Evolutionary conservation across 2,888 invertebrate genomes (phyloP).

Genomic region (Mesochorus sp.): DNA sequence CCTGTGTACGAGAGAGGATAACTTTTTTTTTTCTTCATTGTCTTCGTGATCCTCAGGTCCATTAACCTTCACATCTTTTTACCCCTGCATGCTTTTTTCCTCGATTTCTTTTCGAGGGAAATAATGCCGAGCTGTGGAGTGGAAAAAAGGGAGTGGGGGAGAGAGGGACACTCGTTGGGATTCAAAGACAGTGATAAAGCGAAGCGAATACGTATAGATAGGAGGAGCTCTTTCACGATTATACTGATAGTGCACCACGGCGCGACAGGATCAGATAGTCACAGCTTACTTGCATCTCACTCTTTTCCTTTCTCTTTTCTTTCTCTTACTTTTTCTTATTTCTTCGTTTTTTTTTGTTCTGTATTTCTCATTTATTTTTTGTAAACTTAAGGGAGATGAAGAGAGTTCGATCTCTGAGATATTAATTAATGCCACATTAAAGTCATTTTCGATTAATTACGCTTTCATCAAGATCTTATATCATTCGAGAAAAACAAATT

Average conservation of each 20-base stretch:
- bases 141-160: background rate
- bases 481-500: too few relatives aligned
- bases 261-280: constrained; percentile 18
- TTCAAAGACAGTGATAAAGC: constrained; percentile 28
- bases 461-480: background rate
- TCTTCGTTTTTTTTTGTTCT: background rate
- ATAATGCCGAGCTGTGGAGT: background rate
- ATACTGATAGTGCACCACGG: constrained; percentile 20
- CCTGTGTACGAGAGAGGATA: too few relatives aligned
- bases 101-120: background rate
- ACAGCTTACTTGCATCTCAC: constrained; percentile 1
- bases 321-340: background rate
- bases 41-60: background rate
- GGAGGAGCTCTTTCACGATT: constrained; percentile 20
- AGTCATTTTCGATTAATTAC: background rate
- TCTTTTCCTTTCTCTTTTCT: background rate
- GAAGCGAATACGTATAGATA: background rate
- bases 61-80: constrained; percentile 1
- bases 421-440: background rate
- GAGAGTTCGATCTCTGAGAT: background rate
- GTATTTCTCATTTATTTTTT: background rate
- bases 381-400: background rate
- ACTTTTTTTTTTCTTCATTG: constrained; percentile 8
- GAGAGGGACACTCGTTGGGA: background rate
- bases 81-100: background rate